A percentile compares a stretch with the other conserved stretches of the same genome.
Conservation (phyloP, 2,888 invertebrate species). For the Tiphia femorata region DNA sequence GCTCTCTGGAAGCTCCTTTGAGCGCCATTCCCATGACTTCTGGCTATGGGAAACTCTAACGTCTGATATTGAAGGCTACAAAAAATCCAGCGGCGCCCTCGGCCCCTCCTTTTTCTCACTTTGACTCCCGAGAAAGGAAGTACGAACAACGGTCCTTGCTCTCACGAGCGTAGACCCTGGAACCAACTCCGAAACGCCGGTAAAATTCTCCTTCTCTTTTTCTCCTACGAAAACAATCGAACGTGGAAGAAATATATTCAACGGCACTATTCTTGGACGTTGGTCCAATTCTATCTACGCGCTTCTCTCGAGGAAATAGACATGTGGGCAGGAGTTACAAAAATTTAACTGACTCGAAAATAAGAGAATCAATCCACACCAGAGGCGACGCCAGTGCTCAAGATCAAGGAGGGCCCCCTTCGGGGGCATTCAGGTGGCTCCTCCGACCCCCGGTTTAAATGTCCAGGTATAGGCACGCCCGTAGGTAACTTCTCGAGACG, state of each 20-base stretch:
- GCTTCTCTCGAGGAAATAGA: too few relatives aligned
- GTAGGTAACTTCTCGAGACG: conserved; percentile 54
- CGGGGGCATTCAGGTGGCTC: conserved; percentile 63
- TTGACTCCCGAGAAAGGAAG: conserved; percentile 58
- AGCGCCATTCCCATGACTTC: conserved; percentile 56
- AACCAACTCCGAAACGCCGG: too few relatives aligned
- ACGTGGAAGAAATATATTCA: too few relatives aligned
- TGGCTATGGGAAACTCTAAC: conserved; percentile 66
- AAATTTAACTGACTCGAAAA: too few relatives aligned
- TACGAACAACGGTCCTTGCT: conserved; percentile 62
- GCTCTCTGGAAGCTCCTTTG: conserved; percentile 16
- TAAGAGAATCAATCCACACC: conserved; percentile 22
- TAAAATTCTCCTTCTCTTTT: too few relatives aligned
- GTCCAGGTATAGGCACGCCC: conserved; percentile 58
- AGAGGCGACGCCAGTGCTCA: conserved; percentile 48
- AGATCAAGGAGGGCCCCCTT: conserved; percentile 61
- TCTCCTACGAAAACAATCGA: too few relatives aligned
- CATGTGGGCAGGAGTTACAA: too few relatives aligned
- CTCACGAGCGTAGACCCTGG: conserved; percentile 56
- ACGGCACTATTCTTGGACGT: too few relatives aligned
- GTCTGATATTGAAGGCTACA: conserved; percentile 64
- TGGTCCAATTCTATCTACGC: too few relatives aligned
- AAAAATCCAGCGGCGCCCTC: conserved; percentile 55
- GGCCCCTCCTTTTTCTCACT: conserved; percentile 41
- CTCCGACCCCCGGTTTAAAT: conserved; percentile 63